A percentile compares a stretch with the other conserved stretches of the same genome.
phyloP scores from a whole-genome alignment of 2,113 vertebrate species.

The Tonatia bakeri region DNA sequence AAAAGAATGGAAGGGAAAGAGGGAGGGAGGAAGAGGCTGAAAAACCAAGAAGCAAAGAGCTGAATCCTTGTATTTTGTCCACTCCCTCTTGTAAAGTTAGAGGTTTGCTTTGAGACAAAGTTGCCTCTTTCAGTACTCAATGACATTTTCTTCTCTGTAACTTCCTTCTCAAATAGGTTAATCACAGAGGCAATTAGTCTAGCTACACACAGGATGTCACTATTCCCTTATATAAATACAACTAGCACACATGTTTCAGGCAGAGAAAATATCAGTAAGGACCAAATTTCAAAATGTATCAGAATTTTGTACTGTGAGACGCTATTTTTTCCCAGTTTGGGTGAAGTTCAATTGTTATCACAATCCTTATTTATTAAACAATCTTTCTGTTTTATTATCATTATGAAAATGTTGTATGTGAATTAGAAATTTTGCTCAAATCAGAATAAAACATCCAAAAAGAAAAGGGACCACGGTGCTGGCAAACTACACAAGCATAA shows the following conservation, averaged over 20 bases:
- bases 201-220: constrained; percentile 70
- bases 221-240: constrained; percentile 62
- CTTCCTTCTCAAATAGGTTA: constrained; percentile 64
- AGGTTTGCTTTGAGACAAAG: constrained; percentile 17
- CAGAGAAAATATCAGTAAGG: constrained; percentile 40
- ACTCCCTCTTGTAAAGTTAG: not conserved
- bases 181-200: constrained; percentile 67
- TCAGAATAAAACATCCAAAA: not conserved
- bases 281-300: not conserved
- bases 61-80: not conserved
- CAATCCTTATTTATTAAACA: not conserved
- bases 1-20: not conserved
- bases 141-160: constrained; percentile 50
- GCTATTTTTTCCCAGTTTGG: not conserved
- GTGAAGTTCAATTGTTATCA: not conserved
- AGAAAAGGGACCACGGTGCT: not conserved
- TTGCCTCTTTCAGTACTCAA: not conserved
- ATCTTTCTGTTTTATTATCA: not conserved
- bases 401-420: not conserved
- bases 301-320: not conserved
- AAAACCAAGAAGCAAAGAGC: not conserved
- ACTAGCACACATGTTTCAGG: constrained; percentile 24
- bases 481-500: not conserved
- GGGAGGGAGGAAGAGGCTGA: not conserved
- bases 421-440: not conserved